A percentile compares a stretch with the other conserved stretches of the same genome.
These are phyloP conservation scores for Alexandromys fortis DNA, from an alignment of 2,113 vertebrate genomes.

Conservation along the genomic window DNA sequence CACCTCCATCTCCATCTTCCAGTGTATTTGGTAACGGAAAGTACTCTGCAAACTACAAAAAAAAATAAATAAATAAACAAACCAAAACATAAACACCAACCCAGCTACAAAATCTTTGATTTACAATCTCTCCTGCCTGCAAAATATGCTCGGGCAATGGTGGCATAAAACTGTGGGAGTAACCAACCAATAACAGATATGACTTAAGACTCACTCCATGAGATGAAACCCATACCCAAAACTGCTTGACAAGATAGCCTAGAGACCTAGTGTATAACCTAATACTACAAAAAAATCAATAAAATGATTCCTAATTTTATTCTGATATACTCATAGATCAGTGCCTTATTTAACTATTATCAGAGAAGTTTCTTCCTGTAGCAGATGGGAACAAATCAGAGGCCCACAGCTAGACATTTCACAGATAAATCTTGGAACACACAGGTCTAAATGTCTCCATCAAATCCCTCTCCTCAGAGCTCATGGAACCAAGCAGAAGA, in stretches of 20 bases:
- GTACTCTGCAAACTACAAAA: neutral
- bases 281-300: neutral
- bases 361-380: neutral
- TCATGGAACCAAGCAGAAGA: neutral
- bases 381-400: neutral
- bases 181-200: neutral
- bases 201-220: neutral
- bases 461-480: neutral
- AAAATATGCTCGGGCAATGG: neutral
- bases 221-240: neutral
- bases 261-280: neutral
- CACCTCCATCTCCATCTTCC: neutral
- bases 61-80: too few relatives aligned
- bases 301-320: neutral
- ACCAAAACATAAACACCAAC: neutral
- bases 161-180: neutral
- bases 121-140: neutral
- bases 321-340: neutral
- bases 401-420: neutral
- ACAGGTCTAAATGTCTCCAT: neutral
- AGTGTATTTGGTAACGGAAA: neutral
- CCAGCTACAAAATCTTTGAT: neutral
- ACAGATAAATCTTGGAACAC: neutral
- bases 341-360: neutral
- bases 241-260: neutral